These are phyloP conservation scores for Scelioninae gen. 2 DNA, from an alignment of 2,888 invertebrate species.

Conservation along the genomic window DNA sequence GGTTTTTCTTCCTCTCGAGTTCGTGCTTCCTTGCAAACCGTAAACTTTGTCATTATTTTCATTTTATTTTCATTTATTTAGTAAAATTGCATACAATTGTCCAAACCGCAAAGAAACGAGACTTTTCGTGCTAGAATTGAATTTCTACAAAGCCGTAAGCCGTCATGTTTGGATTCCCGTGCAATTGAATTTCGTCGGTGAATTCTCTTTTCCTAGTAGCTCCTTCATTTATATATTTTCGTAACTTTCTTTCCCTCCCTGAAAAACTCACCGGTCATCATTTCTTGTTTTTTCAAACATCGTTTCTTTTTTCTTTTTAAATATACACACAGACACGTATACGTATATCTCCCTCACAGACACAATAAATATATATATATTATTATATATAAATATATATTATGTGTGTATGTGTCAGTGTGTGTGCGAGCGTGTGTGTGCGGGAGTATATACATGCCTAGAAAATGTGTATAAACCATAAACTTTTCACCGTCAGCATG, in stretches of 20 bases:
- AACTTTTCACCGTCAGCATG: conserved; percentile 70
- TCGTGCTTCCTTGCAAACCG: conserved; percentile 51
- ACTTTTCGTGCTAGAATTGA: conserved; percentile 58
- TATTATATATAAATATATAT: conserved; percentile 61
- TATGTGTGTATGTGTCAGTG: conserved; percentile 60
- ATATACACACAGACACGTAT: conserved; percentile 64
- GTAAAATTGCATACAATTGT: conserved; percentile 56
- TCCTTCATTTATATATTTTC: conserved; percentile 63
- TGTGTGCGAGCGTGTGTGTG: conserved; percentile 59
- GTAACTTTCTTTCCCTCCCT: conserved; percentile 64
- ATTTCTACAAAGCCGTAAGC: conserved; percentile 67
- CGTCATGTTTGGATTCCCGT: conserved; percentile 70
- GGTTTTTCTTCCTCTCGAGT: conserved; percentile 54
- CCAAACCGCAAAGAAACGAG: conserved; percentile 60
- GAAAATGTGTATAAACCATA: conserved; percentile 75
- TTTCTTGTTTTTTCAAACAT: conserved; percentile 22
- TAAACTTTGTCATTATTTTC: conserved; percentile 49
- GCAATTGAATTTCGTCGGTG: conserved; percentile 73
- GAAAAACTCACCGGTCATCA: conserved; percentile 63
- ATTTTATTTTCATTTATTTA: conserved; percentile 38
- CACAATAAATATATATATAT: conserved; percentile 61
- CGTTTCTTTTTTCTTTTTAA: conserved; percentile 51
- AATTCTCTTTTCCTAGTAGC: conserved; percentile 67
- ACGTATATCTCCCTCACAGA: conserved; percentile 60
- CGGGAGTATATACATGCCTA: conserved; percentile 73